Percentiles rank a stretch among this genome's conserved stretches.
Evolutionary conservation across 2,113 vertebrate species (phyloP).

Genomic region (Collichthys lucidus): DNA sequence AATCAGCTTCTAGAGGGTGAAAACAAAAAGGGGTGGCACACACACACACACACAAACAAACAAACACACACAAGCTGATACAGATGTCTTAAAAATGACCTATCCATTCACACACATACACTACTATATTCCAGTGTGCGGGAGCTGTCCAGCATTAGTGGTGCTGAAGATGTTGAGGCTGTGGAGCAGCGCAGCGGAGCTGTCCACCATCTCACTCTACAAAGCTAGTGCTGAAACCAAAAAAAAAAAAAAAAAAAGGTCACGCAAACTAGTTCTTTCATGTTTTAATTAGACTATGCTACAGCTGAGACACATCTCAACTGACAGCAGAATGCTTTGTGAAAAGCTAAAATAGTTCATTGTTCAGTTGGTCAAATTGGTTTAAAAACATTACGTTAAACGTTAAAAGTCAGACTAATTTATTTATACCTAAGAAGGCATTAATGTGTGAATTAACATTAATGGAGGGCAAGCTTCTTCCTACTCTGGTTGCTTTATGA

Average conservation of each 20-base stretch:
- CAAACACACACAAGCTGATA: conserved; percentile 38
- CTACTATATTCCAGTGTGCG: background rate
- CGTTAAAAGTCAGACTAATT: background rate
- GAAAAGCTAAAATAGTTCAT: background rate
- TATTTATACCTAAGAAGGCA: background rate
- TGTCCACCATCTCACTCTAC: conserved; percentile 38
- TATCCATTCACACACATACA: background rate
- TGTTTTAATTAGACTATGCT: background rate
- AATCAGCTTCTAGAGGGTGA: conserved; percentile 69
- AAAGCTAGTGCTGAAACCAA: conserved; percentile 58
- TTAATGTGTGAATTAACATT: background rate
- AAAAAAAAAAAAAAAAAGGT: too few relatives aligned
- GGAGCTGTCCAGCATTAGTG: conserved; percentile 65
- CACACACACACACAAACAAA: conserved; percentile 20
- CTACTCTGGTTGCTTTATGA: background rate
- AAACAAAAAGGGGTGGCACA: conserved; percentile 30
- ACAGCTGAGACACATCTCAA: background rate
- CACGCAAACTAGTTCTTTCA: background rate
- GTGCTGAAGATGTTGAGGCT: conserved; percentile 54
- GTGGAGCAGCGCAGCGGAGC: conserved; percentile 42
- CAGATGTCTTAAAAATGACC: conserved; percentile 37
- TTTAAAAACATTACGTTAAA: too few relatives aligned
- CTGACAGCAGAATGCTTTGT: background rate
- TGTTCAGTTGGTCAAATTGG: too few relatives aligned
- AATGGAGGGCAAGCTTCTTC: background rate